phyloP scores from a whole-genome alignment of 2,797 vertebrate genomes.

The Diceros bicornis region DNA sequence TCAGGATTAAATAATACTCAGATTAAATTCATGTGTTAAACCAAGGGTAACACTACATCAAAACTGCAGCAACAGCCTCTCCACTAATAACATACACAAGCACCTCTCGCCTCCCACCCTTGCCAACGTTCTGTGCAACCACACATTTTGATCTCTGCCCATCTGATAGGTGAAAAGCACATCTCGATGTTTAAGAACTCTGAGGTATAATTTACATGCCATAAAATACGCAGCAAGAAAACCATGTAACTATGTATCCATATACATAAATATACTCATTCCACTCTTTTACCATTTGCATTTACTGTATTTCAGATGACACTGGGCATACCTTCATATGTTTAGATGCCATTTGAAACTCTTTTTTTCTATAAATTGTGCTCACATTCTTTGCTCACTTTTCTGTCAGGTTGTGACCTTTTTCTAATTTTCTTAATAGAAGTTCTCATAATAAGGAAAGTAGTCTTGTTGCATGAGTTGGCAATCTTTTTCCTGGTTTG shows the following conservation, averaged over 20 bases:
- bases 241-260: neutral
- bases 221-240: neutral
- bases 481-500: neutral
- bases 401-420: neutral
- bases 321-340: neutral
- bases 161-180: neutral
- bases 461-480: neutral
- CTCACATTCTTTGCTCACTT: neutral
- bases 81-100: neutral
- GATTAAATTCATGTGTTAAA: neutral
- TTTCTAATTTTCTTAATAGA: neutral
- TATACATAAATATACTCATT: neutral
- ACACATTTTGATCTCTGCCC: neutral
- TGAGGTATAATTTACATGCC: neutral
- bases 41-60: neutral
- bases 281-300: neutral
- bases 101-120: neutral
- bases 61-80: neutral
- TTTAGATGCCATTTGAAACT: constrained; percentile 2
- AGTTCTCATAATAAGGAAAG: neutral
- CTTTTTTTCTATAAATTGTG: neutral
- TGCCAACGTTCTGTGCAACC: neutral
- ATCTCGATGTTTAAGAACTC: neutral
- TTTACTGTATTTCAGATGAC: neutral
- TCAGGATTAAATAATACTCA: neutral